phyloP scores from a whole-genome alignment of 23 tunicate species.

The Ciona savignyi region DNA sequence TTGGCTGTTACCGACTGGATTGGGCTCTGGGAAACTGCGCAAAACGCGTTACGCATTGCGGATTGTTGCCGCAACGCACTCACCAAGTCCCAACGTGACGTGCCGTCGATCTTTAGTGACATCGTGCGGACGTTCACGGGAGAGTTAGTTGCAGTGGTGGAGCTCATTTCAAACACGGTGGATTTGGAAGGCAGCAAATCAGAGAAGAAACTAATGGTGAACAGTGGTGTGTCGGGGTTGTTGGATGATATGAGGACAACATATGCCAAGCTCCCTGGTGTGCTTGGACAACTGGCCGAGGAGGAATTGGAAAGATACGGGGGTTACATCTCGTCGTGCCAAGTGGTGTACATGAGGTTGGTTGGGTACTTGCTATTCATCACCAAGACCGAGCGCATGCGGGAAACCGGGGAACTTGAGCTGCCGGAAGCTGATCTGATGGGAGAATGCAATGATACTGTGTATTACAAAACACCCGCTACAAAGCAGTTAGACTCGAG shows the following conservation, averaged over 20 bases:
- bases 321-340: conserved; percentile 60
- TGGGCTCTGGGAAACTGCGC: conserved; percentile 37
- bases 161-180: conserved; percentile 43
- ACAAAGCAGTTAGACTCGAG: conserved; percentile 55
- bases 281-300: conserved; percentile 40
- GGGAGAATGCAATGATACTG: conserved; percentile 51
- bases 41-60: conserved; percentile 53
- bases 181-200: conserved; percentile 50
- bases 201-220: conserved; percentile 44
- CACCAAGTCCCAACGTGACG: neutral
- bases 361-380: conserved; percentile 70
- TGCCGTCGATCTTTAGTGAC: conserved; percentile 44
- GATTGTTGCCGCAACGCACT: conserved; percentile 56
- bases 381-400: conserved; percentile 11
- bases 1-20: conserved; percentile 63
- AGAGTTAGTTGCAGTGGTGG: conserved; percentile 36
- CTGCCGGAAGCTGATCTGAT: conserved; percentile 56
- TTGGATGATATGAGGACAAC: conserved; percentile 40
- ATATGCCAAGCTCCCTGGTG: conserved; percentile 38
- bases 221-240: conserved; percentile 48
- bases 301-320: conserved; percentile 40
- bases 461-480: conserved; percentile 65
- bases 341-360: conserved; percentile 77
- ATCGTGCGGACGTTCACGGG: conserved; percentile 27
- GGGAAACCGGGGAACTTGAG: conserved; percentile 3